Percentiles rank a stretch among this genome's conserved stretches.
These are phyloP conservation scores for Trichoplusia ni DNA, from an alignment of 1,140 invertebrate species.

Conservation along the genomic window DNA sequence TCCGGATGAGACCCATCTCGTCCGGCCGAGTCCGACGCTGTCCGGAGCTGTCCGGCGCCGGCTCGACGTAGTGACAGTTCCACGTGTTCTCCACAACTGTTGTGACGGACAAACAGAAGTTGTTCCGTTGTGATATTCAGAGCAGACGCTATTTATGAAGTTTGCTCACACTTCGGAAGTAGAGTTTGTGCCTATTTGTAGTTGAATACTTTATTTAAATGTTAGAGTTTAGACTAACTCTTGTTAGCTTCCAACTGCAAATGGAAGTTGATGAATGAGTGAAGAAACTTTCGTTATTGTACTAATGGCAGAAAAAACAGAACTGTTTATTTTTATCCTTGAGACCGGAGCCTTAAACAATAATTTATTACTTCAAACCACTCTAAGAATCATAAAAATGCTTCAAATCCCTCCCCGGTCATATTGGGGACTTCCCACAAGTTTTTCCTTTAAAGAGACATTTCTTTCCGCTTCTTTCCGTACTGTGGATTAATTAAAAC, in stretches of 20 bases:
- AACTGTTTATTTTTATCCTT: too few relatives aligned
- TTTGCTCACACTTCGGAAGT: not conserved
- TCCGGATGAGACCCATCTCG: not conserved
- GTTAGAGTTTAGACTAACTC: too few relatives aligned
- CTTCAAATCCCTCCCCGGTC: too few relatives aligned
- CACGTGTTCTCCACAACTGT: not conserved
- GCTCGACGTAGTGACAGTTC: not conserved
- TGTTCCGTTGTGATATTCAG: constrained; percentile 1
- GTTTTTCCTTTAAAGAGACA: constrained; percentile 1
- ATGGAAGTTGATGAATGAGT: too few relatives aligned
- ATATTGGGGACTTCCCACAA: not conserved
- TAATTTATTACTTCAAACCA: too few relatives aligned
- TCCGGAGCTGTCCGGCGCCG: not conserved
- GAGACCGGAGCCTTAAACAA: too few relatives aligned
- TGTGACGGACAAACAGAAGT: not conserved
- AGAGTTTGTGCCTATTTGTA: not conserved
- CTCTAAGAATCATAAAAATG: too few relatives aligned
- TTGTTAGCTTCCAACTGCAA: too few relatives aligned
- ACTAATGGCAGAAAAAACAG: too few relatives aligned
- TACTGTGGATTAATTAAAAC: constrained; percentile 12
- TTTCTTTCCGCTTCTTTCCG: constrained; percentile 1
- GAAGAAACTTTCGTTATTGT: too few relatives aligned
- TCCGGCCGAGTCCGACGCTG: not conserved
- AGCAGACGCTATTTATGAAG: not conserved
- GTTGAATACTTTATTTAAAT: not conserved